These are phyloP conservation scores for Leptobrachium leishanense DNA, from an alignment of 2,113 vertebrate species.

Conservation along the genomic window DNA sequence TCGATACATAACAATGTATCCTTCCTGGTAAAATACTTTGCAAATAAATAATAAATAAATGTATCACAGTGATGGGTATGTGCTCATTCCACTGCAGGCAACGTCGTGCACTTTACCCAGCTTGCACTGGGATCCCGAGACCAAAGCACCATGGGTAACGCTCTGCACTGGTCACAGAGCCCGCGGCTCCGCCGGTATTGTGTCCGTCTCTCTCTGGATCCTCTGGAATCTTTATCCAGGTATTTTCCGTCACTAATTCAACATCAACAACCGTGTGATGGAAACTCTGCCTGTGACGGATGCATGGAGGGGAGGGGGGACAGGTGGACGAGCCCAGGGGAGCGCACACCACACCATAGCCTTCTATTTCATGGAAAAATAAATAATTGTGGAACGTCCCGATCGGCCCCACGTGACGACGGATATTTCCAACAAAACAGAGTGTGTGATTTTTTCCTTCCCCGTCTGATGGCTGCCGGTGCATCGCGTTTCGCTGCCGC, in stretches of 20 bases:
- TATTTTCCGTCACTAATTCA: not conserved
- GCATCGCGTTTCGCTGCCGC: conserved; percentile 7
- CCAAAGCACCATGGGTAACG: too few species aligned
- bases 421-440: conserved; percentile 36
- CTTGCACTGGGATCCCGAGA: too few species aligned
- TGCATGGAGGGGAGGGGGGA: not conserved
- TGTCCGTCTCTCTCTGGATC: too few species aligned
- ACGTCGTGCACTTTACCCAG: too few species aligned
- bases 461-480: not conserved
- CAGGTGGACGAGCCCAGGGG: conserved; percentile 13
- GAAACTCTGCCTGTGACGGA: not conserved
- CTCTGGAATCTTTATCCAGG: too few species aligned
- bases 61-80: too few species aligned
- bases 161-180: too few species aligned
- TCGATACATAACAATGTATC: too few species aligned
- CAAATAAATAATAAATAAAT: too few species aligned
- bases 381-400: conserved; percentile 9
- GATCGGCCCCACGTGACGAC: not conserved
- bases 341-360: not conserved
- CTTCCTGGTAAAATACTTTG: too few species aligned
- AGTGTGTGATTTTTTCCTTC: conserved; percentile 28
- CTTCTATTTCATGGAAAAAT: conserved; percentile 22
- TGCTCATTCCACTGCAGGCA: too few species aligned
- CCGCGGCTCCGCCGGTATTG: too few species aligned
- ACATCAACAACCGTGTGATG: not conserved